Percentiles rank a stretch among this genome's conserved stretches.
Conservation (phyloP, 2,888 invertebrate genomes). For the Ferdinandea cuprea region DNA sequence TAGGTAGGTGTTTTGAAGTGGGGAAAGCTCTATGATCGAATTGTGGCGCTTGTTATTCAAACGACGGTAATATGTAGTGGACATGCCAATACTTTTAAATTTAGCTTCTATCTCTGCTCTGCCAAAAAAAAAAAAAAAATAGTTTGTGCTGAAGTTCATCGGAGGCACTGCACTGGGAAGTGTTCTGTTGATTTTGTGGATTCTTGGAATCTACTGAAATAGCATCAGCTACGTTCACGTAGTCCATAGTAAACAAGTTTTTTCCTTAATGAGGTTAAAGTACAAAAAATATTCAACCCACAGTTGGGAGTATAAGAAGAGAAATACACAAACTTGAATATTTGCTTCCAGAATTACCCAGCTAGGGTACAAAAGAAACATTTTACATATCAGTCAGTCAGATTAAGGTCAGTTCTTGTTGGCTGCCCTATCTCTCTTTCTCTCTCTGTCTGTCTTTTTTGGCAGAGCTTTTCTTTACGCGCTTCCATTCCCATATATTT, state of each 20-base stretch:
- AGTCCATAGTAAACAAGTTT: neutral
- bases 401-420: slow-evolving; percentile 52
- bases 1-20: too few species aligned
- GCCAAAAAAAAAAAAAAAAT: too few species aligned
- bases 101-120: too few species aligned
- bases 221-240: too few species aligned
- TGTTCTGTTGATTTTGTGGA: too few species aligned
- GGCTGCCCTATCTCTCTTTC: slow-evolving; percentile 4
- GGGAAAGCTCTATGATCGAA: too few species aligned
- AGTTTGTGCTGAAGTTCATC: too few species aligned
- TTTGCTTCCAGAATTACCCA: neutral
- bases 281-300: neutral
- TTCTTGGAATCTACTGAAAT: too few species aligned
- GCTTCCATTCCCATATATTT: slow-evolving; percentile 32
- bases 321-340: neutral
- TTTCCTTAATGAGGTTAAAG: neutral
- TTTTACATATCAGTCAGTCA: neutral
- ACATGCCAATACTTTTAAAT: too few species aligned
- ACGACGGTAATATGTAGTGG: too few species aligned
- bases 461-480: neutral
- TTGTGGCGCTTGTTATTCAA: too few species aligned
- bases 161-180: too few species aligned
- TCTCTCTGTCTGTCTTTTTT: slow-evolving; percentile 1
- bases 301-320: neutral
- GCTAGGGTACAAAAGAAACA: neutral